Conservation (phyloP, 2,113 vertebrate genomes). For the Dasyprocta punctata region DNA sequence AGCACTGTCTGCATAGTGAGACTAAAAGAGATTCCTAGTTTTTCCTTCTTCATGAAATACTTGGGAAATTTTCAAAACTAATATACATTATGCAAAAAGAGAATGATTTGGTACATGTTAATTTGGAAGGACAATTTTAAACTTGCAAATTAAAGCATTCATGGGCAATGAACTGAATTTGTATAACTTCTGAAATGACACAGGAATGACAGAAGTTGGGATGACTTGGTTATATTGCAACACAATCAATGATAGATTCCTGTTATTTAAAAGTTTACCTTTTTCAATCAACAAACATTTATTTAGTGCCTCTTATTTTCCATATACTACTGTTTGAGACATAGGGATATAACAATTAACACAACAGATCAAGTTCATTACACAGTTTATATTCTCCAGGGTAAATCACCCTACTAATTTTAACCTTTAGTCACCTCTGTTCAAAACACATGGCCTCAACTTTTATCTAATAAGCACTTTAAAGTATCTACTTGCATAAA, state of each 20-base stretch:
- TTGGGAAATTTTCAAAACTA: conserved; percentile 36
- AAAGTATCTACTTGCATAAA: not conserved
- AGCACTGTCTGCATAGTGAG: not conserved
- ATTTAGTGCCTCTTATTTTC: not conserved
- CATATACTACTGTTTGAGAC: not conserved
- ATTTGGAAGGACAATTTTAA: not conserved
- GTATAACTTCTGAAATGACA: not conserved
- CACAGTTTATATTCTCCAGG: not conserved
- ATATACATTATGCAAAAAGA: not conserved
- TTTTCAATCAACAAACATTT: not conserved
- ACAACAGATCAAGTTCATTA: not conserved
- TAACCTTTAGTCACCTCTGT: not conserved
- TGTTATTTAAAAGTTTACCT: not conserved
- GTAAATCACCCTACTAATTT: not conserved
- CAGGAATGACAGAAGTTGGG: not conserved
- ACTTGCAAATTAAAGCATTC: conserved; percentile 30
- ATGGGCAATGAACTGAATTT: not conserved
- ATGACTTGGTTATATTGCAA: not conserved
- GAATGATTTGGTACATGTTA: not conserved
- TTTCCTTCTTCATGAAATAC: conserved; percentile 41
- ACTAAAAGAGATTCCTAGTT: not conserved
- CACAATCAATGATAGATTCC: not conserved
- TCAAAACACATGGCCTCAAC: not conserved
- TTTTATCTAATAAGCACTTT: not conserved
- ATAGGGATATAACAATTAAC: not conserved